A percentile compares a stretch with the other conserved stretches of the same genome.
Evolutionary conservation across 2,797 vertebrate species (phyloP).

Genomic region (Chromis chromis): DNA sequence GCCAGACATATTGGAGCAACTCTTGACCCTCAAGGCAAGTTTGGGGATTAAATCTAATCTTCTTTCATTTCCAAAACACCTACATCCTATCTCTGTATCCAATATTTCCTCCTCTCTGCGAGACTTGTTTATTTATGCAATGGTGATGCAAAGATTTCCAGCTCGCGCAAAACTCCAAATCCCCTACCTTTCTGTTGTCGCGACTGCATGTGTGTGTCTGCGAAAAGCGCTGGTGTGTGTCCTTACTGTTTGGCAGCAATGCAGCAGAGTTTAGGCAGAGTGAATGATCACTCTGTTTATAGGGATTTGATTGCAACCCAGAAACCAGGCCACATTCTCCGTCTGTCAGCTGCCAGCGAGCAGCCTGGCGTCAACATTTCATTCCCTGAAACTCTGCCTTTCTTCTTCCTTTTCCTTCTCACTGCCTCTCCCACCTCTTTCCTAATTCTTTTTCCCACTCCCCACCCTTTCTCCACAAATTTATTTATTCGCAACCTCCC

Average conservation of each 20-base stretch:
- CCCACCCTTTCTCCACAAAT: conserved; percentile 48
- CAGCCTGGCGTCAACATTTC: conserved; percentile 73
- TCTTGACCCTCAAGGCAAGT: conserved; percentile 53
- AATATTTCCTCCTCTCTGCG: conserved; percentile 23
- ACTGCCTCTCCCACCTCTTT: conserved; percentile 39
- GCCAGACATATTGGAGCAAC: conserved; percentile 16
- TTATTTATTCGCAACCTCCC: conserved; percentile 51
- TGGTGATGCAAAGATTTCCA: conserved; percentile 33
- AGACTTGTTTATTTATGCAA: conserved; percentile 43
- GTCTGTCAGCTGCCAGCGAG: conserved; percentile 75
- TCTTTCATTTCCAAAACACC: conserved; percentile 51
- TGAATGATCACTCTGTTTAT: conserved; percentile 83
- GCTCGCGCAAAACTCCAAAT: conserved; percentile 22
- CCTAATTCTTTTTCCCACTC: conserved; percentile 58
- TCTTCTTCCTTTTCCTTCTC: conserved; percentile 50
- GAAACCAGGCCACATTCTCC: conserved; percentile 74
- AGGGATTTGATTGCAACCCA: conserved; percentile 80
- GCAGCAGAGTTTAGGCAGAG: conserved; percentile 69
- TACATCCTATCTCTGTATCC: conserved; percentile 35
- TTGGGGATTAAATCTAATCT: conserved; percentile 49
- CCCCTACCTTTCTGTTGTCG: conserved; percentile 38
- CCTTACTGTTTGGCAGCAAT: conserved; percentile 56
- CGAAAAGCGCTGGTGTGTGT: conserved; percentile 36
- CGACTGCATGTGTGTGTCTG: conserved; percentile 23
- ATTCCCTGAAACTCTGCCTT: conserved; percentile 67